Percentiles rank a stretch among this genome's conserved stretches.
Conservation (phyloP, 2,113 vertebrate species). For the Lagopus leucura region DNA sequence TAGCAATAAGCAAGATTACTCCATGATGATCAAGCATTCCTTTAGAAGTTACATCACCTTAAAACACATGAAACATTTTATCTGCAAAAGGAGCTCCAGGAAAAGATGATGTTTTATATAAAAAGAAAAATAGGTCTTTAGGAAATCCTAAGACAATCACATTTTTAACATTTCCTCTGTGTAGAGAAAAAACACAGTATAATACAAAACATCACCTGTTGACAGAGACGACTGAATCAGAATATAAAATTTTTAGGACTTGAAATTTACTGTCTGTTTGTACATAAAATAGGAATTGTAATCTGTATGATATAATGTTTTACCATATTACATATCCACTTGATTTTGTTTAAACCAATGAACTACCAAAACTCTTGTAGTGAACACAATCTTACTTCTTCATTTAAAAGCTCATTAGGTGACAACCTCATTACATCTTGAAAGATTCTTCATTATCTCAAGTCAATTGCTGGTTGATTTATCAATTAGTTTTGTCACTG, state of each 20-base stretch:
- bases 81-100: background rate
- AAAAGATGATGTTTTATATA: background rate
- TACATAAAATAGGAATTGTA: background rate
- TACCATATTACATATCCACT: slow-evolving; percentile 25
- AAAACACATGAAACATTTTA: background rate
- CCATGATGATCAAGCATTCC: background rate
- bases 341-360: background rate
- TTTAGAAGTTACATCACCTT: background rate
- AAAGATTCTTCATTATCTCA: background rate
- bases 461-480: slow-evolving; percentile 69
- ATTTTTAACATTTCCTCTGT: background rate
- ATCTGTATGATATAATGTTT: background rate
- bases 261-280: background rate
- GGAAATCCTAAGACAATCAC: background rate
- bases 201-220: background rate
- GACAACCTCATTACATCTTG: slow-evolving; percentile 32
- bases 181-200: background rate
- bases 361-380: slow-evolving; percentile 10
- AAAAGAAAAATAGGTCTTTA: background rate
- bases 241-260: background rate
- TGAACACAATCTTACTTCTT: slow-evolving; percentile 44
- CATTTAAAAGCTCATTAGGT: slow-evolving; percentile 60
- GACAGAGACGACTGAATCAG: background rate
- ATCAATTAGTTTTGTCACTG: slow-evolving; percentile 69
- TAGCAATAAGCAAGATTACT: background rate